Conservation (phyloP, 2,888 invertebrate genomes). For the Ashinkailepas kermadecensis region DNA sequence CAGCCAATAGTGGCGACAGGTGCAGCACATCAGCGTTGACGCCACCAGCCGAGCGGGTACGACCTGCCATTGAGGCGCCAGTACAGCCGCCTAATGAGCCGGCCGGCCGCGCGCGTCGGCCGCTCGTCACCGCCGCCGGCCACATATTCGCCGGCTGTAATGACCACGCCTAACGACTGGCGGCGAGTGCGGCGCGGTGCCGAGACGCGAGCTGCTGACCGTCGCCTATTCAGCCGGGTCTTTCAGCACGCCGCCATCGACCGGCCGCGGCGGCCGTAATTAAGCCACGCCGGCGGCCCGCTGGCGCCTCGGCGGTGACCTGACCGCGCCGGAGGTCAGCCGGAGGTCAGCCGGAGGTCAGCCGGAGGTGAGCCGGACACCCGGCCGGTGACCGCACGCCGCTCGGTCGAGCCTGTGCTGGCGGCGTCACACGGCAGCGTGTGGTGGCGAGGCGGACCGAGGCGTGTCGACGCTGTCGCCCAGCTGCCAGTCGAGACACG, state of each 20-base stretch:
- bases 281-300: background rate
- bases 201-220: background rate
- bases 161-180: background rate
- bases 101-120: background rate
- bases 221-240: background rate
- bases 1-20: too few species aligned
- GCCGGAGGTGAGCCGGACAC: too few species aligned
- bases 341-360: too few species aligned
- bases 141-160: conserved; percentile 10
- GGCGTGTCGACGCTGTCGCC: too few species aligned
- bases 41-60: background rate
- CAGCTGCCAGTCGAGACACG: too few species aligned
- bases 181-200: background rate
- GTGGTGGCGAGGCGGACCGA: too few species aligned
- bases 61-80: background rate
- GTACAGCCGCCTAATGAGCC: background rate
- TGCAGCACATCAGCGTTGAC: too few species aligned
- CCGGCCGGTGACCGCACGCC: too few species aligned
- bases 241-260: conserved; percentile 1
- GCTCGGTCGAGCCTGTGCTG: too few species aligned
- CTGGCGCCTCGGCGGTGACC: too few species aligned
- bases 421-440: too few species aligned
- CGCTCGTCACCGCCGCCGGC: background rate
- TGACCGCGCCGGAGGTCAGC: too few species aligned
- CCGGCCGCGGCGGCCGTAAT: background rate